phyloP scores from a whole-genome alignment of 2,888 invertebrate species.

The Clunio marinus region DNA sequence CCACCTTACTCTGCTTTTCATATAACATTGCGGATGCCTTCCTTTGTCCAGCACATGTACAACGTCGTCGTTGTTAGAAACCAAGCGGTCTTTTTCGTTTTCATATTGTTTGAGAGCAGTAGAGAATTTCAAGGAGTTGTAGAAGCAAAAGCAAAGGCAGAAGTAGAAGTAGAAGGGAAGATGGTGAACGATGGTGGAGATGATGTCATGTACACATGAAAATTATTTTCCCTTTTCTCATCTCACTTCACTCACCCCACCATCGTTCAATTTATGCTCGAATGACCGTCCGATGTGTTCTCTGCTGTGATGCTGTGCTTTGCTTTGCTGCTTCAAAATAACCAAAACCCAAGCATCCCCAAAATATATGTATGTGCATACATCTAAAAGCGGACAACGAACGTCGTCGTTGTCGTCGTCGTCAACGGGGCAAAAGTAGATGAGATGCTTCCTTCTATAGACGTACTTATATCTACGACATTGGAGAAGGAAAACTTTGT shows the following conservation, averaged over 20 bases:
- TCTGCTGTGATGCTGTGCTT: too few species aligned
- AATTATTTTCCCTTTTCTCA: conserved; percentile 22
- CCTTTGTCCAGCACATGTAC: conserved; percentile 38
- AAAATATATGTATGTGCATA: conserved; percentile 18
- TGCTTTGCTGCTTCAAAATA: conserved; percentile 29
- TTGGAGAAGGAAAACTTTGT: conserved; percentile 3
- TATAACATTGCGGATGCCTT: conserved; percentile 30
- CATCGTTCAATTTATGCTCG: conserved; percentile 38
- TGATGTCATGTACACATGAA: conserved; percentile 31
- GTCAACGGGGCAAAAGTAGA: neutral
- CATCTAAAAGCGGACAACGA: conserved; percentile 5
- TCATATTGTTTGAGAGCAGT: conserved; percentile 22
- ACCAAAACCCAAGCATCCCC: conserved; percentile 27
- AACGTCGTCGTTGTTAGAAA: conserved; percentile 38
- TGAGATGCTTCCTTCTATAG: neutral
- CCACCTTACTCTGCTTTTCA: conserved; percentile 9
- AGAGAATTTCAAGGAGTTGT: conserved; percentile 33
- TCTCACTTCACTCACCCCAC: neutral
- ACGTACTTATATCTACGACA: neutral
- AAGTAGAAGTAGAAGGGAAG: too few species aligned
- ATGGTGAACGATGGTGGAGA: neutral
- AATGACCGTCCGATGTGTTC: conserved; percentile 35
- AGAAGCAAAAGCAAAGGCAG: too few species aligned
- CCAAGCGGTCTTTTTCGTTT: conserved; percentile 31
- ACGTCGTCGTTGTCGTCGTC: neutral